Conservation (phyloP, 1,140 invertebrate genomes). For the Rhizoglyphus robini region DNA sequence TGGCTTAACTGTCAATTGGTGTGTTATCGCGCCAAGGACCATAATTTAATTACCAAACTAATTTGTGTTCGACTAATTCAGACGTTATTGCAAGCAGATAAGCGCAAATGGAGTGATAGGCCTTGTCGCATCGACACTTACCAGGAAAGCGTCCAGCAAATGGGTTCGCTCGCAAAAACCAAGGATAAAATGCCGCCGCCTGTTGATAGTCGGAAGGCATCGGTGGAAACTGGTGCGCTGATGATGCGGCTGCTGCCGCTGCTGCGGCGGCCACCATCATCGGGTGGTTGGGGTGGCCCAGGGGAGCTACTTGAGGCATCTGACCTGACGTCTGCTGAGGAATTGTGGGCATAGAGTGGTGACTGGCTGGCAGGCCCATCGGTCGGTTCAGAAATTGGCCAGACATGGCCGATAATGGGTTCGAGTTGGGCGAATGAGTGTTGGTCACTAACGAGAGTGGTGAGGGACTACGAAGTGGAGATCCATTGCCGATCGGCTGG, state of each 20-base stretch:
- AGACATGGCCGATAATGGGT: not conserved
- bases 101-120: not conserved
- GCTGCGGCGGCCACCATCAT: slow-evolving; percentile 15
- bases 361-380: not conserved
- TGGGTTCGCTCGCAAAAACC: slow-evolving; percentile 17
- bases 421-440: not conserved
- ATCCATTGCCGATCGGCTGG: not conserved
- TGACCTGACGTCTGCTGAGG: not conserved
- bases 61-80: not conserved
- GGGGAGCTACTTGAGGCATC: not conserved
- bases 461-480: not conserved
- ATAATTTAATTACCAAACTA: slow-evolving; percentile 15
- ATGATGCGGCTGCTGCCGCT: slow-evolving; percentile 4
- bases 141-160: slow-evolving; percentile 17
- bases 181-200: slow-evolving; percentile 30
- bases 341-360: not conserved
- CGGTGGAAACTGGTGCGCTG: slow-evolving; percentile 1
- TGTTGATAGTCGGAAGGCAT: slow-evolving; percentile 18
- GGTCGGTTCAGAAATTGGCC: not conserved
- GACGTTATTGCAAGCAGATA: not conserved
- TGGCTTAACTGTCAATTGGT: not conserved
- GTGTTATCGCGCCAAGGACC: not conserved
- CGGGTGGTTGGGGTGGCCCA: slow-evolving; percentile 12
- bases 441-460: slow-evolving; percentile 12
- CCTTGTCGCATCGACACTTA: not conserved